Evolutionary conservation across 2,797 vertebrate species (phyloP).

Genomic region (Ctenopoma kingsleyae): DNA sequence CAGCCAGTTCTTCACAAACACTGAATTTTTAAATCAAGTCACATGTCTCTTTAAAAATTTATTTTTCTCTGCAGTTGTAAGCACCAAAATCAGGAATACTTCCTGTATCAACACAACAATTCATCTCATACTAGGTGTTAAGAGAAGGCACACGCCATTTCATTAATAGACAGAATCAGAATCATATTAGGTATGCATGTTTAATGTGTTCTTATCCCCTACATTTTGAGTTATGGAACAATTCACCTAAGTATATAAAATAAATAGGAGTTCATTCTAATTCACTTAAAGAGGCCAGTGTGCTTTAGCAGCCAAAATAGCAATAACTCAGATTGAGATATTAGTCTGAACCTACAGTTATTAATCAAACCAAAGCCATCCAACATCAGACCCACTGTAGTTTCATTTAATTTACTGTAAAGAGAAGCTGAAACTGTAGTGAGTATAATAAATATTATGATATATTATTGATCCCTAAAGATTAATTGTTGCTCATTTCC

Average conservation of each 20-base stretch:
- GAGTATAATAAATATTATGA: slow-evolving; percentile 48
- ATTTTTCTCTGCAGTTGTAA: slow-evolving; percentile 20
- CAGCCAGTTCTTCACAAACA: slow-evolving; percentile 13
- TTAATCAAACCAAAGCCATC: slow-evolving; percentile 42
- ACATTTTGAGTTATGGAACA: slow-evolving; percentile 2
- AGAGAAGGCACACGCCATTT: slow-evolving; percentile 4
- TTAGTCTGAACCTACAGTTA: slow-evolving; percentile 6
- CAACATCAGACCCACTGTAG: slow-evolving; percentile 31
- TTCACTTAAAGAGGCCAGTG: slow-evolving; percentile 26
- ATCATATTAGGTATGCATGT: background rate
- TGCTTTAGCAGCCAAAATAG: slow-evolving; percentile 38
- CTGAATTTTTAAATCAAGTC: slow-evolving; percentile 38
- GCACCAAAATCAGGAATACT: background rate
- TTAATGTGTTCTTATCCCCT: background rate
- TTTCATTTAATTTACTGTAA: slow-evolving; percentile 18
- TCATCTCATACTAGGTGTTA: background rate
- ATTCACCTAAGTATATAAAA: slow-evolving; percentile 7
- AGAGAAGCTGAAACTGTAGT: slow-evolving; percentile 36
- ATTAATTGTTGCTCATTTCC: slow-evolving; percentile 28
- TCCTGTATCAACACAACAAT: slow-evolving; percentile 12
- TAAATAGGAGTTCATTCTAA: slow-evolving; percentile 12
- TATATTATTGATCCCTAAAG: slow-evolving; percentile 43
- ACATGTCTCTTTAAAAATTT: slow-evolving; percentile 42
- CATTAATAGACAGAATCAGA: background rate
- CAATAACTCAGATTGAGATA: slow-evolving; percentile 43